phyloP scores from a whole-genome alignment of 2,797 vertebrate genomes.

The Poliocrania exsul region DNA sequence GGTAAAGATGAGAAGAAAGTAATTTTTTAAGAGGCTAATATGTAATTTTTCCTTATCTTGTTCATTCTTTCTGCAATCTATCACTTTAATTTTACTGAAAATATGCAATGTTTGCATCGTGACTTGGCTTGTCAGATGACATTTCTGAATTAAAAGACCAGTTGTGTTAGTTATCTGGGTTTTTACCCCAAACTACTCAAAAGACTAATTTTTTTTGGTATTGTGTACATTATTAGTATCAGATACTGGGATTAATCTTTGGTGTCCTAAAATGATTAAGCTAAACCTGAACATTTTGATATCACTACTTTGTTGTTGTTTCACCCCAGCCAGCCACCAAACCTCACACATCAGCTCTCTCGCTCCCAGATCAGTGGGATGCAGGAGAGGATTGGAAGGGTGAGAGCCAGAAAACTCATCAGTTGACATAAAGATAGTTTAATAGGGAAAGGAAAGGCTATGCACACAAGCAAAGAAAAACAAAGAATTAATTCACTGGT shows the following conservation, averaged over 20 bases:
- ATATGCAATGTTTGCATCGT: not conserved
- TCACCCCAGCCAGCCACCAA: not conserved
- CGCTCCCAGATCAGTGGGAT: not conserved
- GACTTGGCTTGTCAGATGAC: not conserved
- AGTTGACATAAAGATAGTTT: not conserved
- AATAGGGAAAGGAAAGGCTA: not conserved
- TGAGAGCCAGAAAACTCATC: not conserved
- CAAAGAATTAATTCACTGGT: not conserved
- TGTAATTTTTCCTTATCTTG: not conserved
- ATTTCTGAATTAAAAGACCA: not conserved
- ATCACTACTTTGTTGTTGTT: not conserved
- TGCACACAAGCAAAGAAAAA: not conserved
- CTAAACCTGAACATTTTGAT: not conserved
- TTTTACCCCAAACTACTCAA: not conserved
- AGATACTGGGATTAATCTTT: not conserved
- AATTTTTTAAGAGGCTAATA: not conserved
- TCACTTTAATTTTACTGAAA: not conserved
- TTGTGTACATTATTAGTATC: not conserved
- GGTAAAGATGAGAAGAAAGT: not conserved
- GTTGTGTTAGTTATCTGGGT: not conserved
- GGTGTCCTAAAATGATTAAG: not conserved
- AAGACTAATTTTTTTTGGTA: not conserved
- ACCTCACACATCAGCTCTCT: accelerated
- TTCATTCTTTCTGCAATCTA: not conserved
- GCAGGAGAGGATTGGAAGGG: not conserved